Evolutionary conservation across 2,113 vertebrate species (phyloP).

Genomic region (Puntigrus tetrazona): DNA sequence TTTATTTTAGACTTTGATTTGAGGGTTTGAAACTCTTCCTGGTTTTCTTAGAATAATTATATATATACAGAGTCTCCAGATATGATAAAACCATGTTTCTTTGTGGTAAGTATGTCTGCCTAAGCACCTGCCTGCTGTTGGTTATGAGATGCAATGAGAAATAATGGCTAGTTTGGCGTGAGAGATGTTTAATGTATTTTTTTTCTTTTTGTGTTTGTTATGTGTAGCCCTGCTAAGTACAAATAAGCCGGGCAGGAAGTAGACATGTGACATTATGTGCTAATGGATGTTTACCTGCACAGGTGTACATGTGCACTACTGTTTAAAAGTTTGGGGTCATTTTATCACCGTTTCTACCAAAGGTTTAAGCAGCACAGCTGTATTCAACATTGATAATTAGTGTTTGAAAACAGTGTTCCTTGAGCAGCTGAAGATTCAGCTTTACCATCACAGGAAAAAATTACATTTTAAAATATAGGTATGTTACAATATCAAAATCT

Average conservation of each 20-base stretch:
- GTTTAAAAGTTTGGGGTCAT: not conserved
- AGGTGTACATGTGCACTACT: conserved; percentile 37
- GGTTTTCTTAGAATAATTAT: conserved; percentile 28
- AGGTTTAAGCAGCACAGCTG: not conserved
- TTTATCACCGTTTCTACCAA: too few relatives aligned
- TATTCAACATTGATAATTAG: not conserved
- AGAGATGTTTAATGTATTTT: not conserved
- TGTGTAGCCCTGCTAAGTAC: conserved; percentile 36
- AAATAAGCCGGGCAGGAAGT: conserved; percentile 43
- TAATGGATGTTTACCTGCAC: conserved; percentile 56
- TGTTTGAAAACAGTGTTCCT: too few relatives aligned
- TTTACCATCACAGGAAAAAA: too few relatives aligned
- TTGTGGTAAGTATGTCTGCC: not conserved
- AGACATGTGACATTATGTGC: conserved; percentile 19
- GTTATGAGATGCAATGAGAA: not conserved
- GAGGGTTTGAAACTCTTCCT: conserved; percentile 34
- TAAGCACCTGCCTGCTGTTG: not conserved
- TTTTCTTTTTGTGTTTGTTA: not conserved
- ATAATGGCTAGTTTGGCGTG: not conserved
- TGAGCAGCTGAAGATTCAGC: too few relatives aligned
- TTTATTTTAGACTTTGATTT: conserved; percentile 32
- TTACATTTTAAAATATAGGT: not conserved
- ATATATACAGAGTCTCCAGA: conserved; percentile 3
- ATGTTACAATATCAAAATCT: too few relatives aligned
- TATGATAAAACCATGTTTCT: not conserved